These are phyloP conservation scores for Osmoderma eremita DNA, from an alignment of 2,888 invertebrate genomes.

Conservation along the genomic window DNA sequence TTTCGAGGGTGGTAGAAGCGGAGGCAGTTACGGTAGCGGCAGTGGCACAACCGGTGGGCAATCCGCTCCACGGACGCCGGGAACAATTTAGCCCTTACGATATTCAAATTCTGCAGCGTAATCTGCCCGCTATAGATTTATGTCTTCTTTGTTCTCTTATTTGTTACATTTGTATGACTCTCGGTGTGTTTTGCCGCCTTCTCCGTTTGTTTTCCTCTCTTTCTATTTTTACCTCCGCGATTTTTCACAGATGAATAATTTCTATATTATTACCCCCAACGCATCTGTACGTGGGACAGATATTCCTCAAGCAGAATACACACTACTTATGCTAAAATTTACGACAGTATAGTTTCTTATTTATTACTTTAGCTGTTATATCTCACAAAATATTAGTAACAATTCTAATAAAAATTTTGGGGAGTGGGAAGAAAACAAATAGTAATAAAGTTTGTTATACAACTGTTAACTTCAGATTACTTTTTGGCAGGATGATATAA, in stretches of 20 bases:
- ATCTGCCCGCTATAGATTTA: constrained; percentile 52
- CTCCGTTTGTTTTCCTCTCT: constrained; percentile 1
- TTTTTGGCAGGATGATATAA: too few relatives aligned
- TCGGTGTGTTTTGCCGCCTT: constrained; percentile 33
- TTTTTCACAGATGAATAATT: constrained; percentile 1
- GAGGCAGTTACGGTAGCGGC: neutral
- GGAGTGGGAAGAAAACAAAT: too few relatives aligned
- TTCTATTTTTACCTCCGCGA: neutral
- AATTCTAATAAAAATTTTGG: too few relatives aligned
- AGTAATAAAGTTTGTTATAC: too few relatives aligned
- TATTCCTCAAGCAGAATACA: too few relatives aligned
- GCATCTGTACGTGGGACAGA: neutral
- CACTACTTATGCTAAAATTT: too few relatives aligned
- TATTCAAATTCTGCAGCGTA: constrained; percentile 53
- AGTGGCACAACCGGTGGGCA: constrained; percentile 30
- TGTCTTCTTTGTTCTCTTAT: constrained; percentile 52
- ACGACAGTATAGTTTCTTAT: too few relatives aligned
- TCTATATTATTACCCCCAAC: neutral
- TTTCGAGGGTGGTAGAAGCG: neutral
- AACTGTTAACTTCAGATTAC: too few relatives aligned
- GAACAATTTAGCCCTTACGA: constrained; percentile 52
- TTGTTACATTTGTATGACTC: constrained; percentile 46
- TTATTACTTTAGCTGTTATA: too few relatives aligned
- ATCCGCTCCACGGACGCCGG: constrained; percentile 48
- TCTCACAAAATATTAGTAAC: too few relatives aligned